Conservation (phyloP, 1,140 invertebrate species). For the Ectropis grisescens region DNA sequence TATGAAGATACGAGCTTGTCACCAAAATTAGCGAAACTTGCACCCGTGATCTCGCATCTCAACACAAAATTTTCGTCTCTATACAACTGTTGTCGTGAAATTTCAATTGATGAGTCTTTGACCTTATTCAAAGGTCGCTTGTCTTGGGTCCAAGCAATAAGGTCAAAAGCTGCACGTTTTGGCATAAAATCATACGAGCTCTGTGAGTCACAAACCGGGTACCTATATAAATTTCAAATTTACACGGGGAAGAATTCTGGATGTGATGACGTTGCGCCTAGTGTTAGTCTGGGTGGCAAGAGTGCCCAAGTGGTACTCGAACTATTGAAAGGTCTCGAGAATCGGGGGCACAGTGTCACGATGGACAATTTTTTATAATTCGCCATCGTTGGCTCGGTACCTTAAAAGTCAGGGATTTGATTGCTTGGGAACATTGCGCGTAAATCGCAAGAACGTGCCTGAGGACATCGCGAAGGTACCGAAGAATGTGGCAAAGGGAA, state of each 20-base stretch:
- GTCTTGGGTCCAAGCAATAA: conserved; percentile 5
- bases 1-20: no score
- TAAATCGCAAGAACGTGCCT: conserved; percentile 7
- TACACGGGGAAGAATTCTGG: conserved; percentile 4
- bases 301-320: conserved; percentile 8
- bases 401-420: conserved; percentile 9
- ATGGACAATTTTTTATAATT: conserved; percentile 17
- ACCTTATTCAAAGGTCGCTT: conserved; percentile 14
- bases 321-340: background rate
- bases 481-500: conserved; percentile 5
- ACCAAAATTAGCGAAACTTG: background rate
- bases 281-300: conserved; percentile 1
- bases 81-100: conserved; percentile 2
- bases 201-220: conserved; percentile 11
- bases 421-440: conserved; percentile 6
- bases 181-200: conserved; percentile 14
- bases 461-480: conserved; percentile 2
- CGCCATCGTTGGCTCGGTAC: conserved; percentile 14
- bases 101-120: conserved; percentile 11
- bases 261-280: background rate
- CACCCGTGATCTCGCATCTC: conserved; percentile 2
- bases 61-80: conserved; percentile 1
- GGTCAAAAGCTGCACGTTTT: conserved; percentile 5
- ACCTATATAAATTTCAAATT: conserved; percentile 8
- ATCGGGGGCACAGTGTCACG: conserved; percentile 5